Evolutionary conservation across 2,888 invertebrate species (phyloP).

Genomic region (Amphiduros pacificus): DNA sequence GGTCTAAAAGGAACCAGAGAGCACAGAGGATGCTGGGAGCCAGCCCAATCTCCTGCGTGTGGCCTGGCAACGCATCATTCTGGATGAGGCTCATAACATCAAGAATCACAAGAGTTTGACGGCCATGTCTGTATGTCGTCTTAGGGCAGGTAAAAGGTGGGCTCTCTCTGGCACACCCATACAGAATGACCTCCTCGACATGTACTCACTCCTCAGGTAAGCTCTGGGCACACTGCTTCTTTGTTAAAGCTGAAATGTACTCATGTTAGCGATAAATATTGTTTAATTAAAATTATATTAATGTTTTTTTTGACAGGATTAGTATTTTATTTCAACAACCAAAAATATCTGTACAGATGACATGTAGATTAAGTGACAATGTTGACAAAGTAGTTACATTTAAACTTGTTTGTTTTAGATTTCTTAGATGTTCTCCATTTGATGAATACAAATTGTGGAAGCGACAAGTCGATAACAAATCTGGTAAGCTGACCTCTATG

Average conservation of each 20-base stretch:
- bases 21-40: conserved; percentile 15
- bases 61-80: conserved; percentile 81
- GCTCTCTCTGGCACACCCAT: conserved; percentile 92
- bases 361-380: too few species aligned
- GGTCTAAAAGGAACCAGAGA: too few species aligned
- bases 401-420: too few species aligned
- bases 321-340: too few species aligned
- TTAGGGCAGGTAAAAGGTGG: conserved; percentile 73
- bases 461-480: conserved; percentile 86
- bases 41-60: conserved; percentile 66
- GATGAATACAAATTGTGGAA: conserved; percentile 90
- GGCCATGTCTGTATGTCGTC: conserved; percentile 71
- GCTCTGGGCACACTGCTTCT: too few species aligned
- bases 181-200: conserved; percentile 84
- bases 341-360: too few species aligned
- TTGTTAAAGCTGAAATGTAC: background rate
- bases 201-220: conserved; percentile 61
- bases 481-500: too few species aligned
- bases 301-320: too few species aligned
- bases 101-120: conserved; percentile 83
- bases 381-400: too few species aligned
- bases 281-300: background rate
- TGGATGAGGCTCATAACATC: conserved; percentile 93
- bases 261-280: background rate
- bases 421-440: conserved; percentile 83